Evolutionary conservation across 2,113 vertebrate genomes (phyloP).

Genomic region (Petaurus breviceps): DNA sequence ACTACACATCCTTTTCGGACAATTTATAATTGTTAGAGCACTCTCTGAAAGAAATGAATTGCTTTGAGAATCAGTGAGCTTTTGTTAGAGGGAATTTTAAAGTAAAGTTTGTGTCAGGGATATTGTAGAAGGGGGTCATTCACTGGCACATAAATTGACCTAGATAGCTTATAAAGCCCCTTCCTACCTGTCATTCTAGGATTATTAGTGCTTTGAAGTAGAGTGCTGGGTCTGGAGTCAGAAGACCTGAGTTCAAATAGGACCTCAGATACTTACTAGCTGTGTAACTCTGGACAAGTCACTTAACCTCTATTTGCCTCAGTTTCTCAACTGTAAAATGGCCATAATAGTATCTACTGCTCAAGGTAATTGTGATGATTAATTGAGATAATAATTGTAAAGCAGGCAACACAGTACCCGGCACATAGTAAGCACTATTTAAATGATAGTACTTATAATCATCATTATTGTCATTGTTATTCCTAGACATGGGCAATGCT

Average conservation of each 20-base stretch:
- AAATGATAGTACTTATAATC: background rate
- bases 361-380: background rate
- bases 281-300: background rate
- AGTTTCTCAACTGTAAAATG: background rate
- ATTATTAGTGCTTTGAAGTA: background rate
- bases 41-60: background rate
- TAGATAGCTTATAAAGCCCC: background rate
- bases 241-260: background rate
- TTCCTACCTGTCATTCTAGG: background rate
- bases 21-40: background rate
- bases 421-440: background rate
- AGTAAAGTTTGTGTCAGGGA: background rate
- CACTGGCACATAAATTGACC: background rate
- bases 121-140: background rate
- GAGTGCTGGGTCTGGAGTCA: background rate
- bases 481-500: constrained; percentile 7
- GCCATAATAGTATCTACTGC: background rate
- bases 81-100: background rate
- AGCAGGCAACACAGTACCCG: background rate
- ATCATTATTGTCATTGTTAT: background rate
- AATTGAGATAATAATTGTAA: background rate
- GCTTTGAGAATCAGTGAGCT: background rate
- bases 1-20: background rate
- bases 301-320: background rate
- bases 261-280: background rate